Percentiles rank a stretch among this genome's conserved stretches.
Conservation (phyloP, 2,797 vertebrate species). For the Gambelia wislizenii region DNA sequence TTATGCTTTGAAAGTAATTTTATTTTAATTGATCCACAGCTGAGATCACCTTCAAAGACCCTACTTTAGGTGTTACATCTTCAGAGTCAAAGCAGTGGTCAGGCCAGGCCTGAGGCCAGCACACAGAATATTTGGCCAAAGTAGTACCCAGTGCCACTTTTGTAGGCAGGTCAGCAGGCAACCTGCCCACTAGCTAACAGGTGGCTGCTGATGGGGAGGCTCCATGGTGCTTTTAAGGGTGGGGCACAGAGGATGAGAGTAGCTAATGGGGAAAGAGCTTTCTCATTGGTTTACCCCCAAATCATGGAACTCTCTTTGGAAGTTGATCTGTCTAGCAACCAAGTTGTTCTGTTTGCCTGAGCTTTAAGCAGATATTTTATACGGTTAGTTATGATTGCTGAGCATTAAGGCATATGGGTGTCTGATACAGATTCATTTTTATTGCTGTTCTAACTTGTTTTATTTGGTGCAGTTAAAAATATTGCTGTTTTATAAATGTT, state of each 20-base stretch:
- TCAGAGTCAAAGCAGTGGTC: not conserved
- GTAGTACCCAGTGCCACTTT: no score
- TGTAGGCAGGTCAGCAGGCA: no score
- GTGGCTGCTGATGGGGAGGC: no score
- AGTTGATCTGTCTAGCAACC: not conserved
- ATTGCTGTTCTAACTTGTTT: not conserved
- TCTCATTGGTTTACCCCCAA: not conserved
- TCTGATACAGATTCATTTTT: not conserved
- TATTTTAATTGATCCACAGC: no score
- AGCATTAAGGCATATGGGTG: not conserved
- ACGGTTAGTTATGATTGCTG: not conserved
- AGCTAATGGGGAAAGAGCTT: not conserved
- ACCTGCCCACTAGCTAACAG: no score
- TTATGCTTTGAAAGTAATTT: no score
- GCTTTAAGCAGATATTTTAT: not conserved
- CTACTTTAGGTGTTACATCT: no score
- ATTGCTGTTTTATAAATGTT: not conserved
- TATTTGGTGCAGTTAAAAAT: not conserved
- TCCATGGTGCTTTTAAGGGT: no score
- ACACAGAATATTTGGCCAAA: not conserved
- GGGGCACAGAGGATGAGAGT: not conserved
- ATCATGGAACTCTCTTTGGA: not conserved
- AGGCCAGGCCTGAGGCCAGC: not conserved
- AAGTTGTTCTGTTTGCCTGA: not conserved
- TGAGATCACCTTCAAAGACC: no score